Conservation (phyloP, 2,888 invertebrate species). For the Stratiomys singularior region DNA sequence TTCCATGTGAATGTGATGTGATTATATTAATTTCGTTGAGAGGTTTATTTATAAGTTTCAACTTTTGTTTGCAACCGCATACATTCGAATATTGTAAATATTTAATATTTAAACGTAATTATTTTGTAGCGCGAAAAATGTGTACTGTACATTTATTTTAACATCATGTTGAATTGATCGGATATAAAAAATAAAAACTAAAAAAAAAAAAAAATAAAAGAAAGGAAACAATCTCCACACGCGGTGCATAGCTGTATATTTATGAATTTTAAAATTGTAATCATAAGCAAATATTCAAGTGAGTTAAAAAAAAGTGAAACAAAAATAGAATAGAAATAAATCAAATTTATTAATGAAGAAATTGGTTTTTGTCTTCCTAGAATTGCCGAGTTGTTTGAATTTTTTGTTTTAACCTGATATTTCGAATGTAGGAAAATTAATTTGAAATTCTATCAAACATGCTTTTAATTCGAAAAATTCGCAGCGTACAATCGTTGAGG, state of each 20-base stretch:
- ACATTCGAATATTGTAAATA: not conserved
- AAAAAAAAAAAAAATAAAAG: no score
- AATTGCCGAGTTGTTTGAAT: no score
- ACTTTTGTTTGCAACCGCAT: no score
- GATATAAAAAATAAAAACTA: not conserved
- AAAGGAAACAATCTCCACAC: not conserved
- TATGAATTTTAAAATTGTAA: conserved; percentile 4
- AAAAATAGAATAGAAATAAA: conserved; percentile 29
- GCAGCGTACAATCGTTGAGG: no score
- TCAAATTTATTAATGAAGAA: conserved; percentile 27
- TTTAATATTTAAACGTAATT: not conserved
- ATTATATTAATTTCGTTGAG: not conserved
- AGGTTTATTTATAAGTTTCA: no score
- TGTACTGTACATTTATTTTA: not conserved
- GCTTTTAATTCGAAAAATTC: no score
- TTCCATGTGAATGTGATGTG: conserved; percentile 21
- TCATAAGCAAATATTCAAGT: not conserved
- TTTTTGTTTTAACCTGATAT: no score
- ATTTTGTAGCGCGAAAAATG: not conserved
- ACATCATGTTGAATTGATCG: not conserved
- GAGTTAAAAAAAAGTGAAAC: not conserved
- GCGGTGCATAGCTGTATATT: conserved; percentile 14
- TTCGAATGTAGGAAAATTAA: no score
- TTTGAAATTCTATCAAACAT: no score
- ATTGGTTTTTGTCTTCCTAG: not conserved